These are phyloP conservation scores for Andrena praecox DNA, from an alignment of 2,888 invertebrate genomes.

Conservation along the genomic window DNA sequence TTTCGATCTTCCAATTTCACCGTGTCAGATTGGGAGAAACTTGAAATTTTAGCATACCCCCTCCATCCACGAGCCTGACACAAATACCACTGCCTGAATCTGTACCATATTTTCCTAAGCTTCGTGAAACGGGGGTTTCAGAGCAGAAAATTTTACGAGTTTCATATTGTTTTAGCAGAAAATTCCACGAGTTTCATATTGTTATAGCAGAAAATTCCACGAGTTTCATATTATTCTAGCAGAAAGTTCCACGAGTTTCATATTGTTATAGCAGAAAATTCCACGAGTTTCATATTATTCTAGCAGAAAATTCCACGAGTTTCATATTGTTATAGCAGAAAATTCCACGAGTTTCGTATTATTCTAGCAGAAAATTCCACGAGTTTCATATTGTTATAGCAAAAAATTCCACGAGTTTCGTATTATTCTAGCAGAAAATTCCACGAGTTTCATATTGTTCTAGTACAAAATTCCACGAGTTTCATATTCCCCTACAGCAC, in stretches of 20 bases:
- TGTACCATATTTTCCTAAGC: too few species aligned
- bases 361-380: neutral
- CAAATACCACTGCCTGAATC: neutral
- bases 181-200: too few species aligned
- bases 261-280: neutral
- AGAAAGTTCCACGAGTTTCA: neutral
- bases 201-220: neutral
- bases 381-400: neutral
- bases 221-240: neutral
- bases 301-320: neutral
- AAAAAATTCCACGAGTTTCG: neutral
- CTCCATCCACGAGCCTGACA: neutral
- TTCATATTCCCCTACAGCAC: too few species aligned
- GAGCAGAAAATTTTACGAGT: neutral
- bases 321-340: neutral
- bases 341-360: too few species aligned
- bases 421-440: neutral
- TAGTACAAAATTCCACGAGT: neutral
- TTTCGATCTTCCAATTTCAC: constrained; percentile 4
- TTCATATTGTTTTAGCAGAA: neutral
- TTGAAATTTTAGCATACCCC: neutral
- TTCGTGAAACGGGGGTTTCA: too few species aligned
- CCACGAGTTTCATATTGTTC: neutral
- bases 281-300: neutral
- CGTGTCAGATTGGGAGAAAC: neutral